Percentiles rank a stretch among this genome's conserved stretches.
Conservation (phyloP, 2,797 vertebrate genomes). For the Hapalemur alaotrensis region DNA sequence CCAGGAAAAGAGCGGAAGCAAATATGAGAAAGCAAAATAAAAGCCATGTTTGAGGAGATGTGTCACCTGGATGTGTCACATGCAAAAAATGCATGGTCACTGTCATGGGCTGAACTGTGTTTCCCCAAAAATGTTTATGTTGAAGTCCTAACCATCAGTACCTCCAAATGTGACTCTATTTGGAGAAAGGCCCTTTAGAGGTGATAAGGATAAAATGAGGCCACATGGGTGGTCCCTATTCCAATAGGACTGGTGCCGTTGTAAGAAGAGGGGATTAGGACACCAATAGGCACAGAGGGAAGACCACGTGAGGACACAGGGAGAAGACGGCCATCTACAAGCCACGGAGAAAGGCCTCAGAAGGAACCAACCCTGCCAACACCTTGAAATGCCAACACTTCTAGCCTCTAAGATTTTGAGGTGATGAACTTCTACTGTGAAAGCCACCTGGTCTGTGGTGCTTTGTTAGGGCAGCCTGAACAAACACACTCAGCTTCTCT, state of each 20-base stretch:
- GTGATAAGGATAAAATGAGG: background rate
- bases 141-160: background rate
- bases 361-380: background rate
- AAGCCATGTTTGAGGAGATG: background rate
- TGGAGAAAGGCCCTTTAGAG: background rate
- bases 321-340: background rate
- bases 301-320: background rate
- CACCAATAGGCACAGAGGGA: background rate
- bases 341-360: background rate
- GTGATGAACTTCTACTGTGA: background rate
- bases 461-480: background rate
- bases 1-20: background rate
- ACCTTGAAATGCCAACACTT: background rate
- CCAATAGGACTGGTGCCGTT: background rate
- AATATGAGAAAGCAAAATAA: conserved; percentile 30
- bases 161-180: background rate
- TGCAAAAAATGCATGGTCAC: background rate
- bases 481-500: background rate
- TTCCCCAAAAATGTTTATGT: background rate
- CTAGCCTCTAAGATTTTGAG: background rate
- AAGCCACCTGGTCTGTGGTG: background rate
- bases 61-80: background rate
- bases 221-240: background rate
- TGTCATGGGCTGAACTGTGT: background rate
- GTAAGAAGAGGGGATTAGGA: background rate